Conservation (phyloP, 2,888 invertebrate genomes). For the Microdon myrmicae region DNA sequence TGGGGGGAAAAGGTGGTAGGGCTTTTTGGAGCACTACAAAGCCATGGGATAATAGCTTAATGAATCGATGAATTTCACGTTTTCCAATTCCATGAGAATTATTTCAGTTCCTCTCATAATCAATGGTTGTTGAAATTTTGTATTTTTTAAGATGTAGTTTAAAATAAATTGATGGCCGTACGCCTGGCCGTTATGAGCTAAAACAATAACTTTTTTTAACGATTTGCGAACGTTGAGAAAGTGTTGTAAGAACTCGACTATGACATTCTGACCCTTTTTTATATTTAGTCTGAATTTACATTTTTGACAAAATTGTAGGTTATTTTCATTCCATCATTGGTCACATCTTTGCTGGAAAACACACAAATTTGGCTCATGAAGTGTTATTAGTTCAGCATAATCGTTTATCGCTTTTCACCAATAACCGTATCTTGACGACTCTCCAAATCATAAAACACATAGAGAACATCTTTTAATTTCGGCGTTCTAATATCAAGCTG, state of each 20-base stretch:
- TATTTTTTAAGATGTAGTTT: neutral
- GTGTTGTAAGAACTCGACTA: slow-evolving; percentile 1
- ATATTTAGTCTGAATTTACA: slow-evolving; percentile 1
- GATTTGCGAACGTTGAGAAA: neutral
- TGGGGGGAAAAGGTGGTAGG: too few relatives aligned
- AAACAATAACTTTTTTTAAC: neutral
- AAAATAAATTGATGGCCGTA: neutral
- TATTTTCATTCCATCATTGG: neutral
- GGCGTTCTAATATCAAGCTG: neutral
- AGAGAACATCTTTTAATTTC: neutral
- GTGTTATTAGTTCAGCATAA: neutral
- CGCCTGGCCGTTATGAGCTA: neutral
- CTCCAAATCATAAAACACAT: slow-evolving; percentile 9
- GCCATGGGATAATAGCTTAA: neutral
- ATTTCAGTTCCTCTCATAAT: neutral
- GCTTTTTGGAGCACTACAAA: too few relatives aligned
- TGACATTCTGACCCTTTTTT: neutral
- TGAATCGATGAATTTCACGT: neutral
- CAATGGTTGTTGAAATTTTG: neutral
- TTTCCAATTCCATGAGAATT: neutral
- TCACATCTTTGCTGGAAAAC: slow-evolving; percentile 11
- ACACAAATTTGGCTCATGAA: slow-evolving; percentile 8
- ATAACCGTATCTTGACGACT: slow-evolving; percentile 10
- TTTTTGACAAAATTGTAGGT: neutral
- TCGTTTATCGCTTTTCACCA: slow-evolving; percentile 1